Evolutionary conservation across 2,888 invertebrate genomes (phyloP).

Genomic region (Metallyticus violacea): DNA sequence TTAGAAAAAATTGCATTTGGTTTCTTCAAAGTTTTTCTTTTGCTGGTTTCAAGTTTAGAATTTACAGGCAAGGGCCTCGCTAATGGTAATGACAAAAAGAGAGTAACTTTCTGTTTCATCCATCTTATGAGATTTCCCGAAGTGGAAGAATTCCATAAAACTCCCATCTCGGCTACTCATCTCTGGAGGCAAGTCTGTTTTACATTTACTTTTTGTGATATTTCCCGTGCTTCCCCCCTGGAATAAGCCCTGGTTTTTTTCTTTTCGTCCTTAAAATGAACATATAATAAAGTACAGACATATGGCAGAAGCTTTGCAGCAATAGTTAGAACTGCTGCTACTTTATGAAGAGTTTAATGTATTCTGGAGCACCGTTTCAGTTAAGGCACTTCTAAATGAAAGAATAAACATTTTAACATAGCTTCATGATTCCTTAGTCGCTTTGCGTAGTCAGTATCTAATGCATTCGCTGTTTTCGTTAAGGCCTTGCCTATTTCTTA

Average conservation of each 20-base stretch:
- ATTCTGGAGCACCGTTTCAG: too few species aligned
- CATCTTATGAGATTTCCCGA: neutral
- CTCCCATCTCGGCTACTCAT: neutral
- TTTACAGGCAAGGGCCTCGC: neutral
- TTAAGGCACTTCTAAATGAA: too few species aligned
- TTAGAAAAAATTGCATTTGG: neutral
- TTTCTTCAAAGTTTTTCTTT: neutral
- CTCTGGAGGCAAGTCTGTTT: neutral
- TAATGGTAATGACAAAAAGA: neutral
- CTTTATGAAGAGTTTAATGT: too few species aligned
- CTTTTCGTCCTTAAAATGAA: neutral
- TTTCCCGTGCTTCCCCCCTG: neutral
- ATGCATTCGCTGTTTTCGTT: too few species aligned
- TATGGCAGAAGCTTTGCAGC: neutral
- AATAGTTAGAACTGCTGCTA: neutral
- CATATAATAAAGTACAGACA: neutral
- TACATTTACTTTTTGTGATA: neutral
- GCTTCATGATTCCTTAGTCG: too few species aligned
- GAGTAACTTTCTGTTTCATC: neutral
- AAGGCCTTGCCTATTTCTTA: too few species aligned
- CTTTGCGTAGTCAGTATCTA: too few species aligned
- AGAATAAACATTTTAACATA: too few species aligned
- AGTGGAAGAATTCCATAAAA: neutral
- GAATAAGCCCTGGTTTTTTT: neutral
- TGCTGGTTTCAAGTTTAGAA: neutral